A percentile compares a stretch with the other conserved stretches of the same genome.
phyloP scores from a whole-genome alignment of 2,888 invertebrate species.

The Drosophila anomelani region DNA sequence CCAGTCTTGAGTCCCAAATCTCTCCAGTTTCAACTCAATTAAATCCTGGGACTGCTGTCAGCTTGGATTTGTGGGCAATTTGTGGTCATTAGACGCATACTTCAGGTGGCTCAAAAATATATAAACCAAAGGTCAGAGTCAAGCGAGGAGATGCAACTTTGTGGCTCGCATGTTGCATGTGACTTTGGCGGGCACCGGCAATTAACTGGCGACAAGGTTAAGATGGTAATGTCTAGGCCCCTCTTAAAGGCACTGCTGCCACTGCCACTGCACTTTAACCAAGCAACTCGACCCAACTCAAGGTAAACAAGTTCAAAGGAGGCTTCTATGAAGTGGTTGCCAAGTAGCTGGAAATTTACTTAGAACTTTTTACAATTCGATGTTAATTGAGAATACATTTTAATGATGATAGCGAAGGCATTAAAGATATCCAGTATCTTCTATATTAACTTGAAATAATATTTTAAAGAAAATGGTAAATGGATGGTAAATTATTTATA shows the following conservation, averaged over 20 bases:
- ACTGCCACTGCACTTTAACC: background rate
- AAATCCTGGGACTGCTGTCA: slow-evolving; percentile 38
- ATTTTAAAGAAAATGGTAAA: no score
- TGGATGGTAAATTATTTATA: no score
- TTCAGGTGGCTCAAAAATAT: slow-evolving; percentile 19
- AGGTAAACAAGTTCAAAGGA: slow-evolving; percentile 57
- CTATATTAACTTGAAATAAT: no score
- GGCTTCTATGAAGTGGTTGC: slow-evolving; percentile 36
- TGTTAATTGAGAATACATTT: background rate
- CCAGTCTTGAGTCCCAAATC: background rate
- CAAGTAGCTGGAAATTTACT: slow-evolving; percentile 18
- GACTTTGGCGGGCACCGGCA: slow-evolving; percentile 64
- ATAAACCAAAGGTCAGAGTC: slow-evolving; percentile 38
- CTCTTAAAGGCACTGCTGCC: slow-evolving; percentile 9
- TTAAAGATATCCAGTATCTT: background rate
- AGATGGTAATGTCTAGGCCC: slow-evolving; percentile 57
- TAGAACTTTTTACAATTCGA: background rate
- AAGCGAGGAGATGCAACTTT: slow-evolving; percentile 64
- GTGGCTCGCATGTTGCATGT: slow-evolving; percentile 70
- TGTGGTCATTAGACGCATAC: slow-evolving; percentile 62
- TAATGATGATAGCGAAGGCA: background rate
- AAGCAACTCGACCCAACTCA: background rate
- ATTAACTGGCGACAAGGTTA: slow-evolving; percentile 77
- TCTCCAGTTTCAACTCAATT: slow-evolving; percentile 17
- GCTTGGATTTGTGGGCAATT: slow-evolving; percentile 34